Percentiles rank a stretch among this genome's conserved stretches.
Conservation (phyloP, 2,888 invertebrate species). For the Tachina grossa region DNA sequence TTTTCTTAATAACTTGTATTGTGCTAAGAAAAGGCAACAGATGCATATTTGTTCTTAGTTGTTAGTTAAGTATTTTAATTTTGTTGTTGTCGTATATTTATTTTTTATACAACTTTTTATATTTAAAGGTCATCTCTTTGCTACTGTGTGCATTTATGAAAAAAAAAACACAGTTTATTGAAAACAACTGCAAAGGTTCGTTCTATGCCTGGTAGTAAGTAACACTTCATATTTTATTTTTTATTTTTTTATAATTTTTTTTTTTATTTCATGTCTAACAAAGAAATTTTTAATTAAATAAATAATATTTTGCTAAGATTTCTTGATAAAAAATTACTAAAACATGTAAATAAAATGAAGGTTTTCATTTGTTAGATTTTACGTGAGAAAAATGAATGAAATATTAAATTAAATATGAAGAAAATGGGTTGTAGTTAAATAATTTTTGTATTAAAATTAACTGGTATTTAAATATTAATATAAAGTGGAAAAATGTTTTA, state of each 20-base stretch:
- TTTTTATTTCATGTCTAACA: slow-evolving; percentile 48
- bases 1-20: slow-evolving; percentile 57
- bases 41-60: background rate
- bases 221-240: slow-evolving; percentile 32
- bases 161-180: slow-evolving; percentile 18
- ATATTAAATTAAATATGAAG: background rate
- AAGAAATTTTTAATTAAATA: slow-evolving; percentile 63
- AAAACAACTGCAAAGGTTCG: slow-evolving; percentile 2
- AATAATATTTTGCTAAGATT: slow-evolving; percentile 37
- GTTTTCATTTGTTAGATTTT: slow-evolving; percentile 1
- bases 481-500: too few species aligned
- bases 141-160: slow-evolving; percentile 43
- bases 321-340: slow-evolving; percentile 25
- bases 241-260: background rate
- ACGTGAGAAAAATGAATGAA: background rate
- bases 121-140: slow-evolving; percentile 63
- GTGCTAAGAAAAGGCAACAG: slow-evolving; percentile 42
- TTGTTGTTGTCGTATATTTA: slow-evolving; percentile 21
- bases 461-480: too few species aligned
- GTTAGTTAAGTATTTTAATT: background rate
- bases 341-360: background rate
- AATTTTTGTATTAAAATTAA: too few species aligned
- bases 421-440: background rate
- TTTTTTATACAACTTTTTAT: slow-evolving; percentile 22
- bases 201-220: slow-evolving; percentile 35